Percentiles rank a stretch among this genome's conserved stretches.
Conservation (phyloP, 2,797 vertebrate genomes). For the Melanotaenia boesemani region DNA sequence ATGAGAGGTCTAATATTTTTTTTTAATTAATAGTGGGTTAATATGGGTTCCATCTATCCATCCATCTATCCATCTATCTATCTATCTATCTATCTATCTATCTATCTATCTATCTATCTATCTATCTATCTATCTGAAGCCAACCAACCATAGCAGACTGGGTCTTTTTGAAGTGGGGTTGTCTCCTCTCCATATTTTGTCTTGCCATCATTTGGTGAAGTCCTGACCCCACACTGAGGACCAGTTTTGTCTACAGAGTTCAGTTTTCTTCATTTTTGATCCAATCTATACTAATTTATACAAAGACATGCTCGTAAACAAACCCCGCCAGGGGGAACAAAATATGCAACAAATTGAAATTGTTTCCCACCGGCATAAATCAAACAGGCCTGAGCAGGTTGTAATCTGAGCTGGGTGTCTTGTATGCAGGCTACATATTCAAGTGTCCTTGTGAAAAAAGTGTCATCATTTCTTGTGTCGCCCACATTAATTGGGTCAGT, state of each 20-base stretch:
- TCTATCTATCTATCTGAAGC: too few species aligned
- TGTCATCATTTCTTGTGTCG: slow-evolving; percentile 76
- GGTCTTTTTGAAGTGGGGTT: too few species aligned
- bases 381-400: slow-evolving; percentile 44
- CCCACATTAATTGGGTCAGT: slow-evolving; percentile 79
- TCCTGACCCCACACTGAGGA: slow-evolving; percentile 1
- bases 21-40: too few species aligned
- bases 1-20: too few species aligned
- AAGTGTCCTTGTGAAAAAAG: slow-evolving; percentile 70
- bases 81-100: slow-evolving; percentile 33
- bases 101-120: slow-evolving; percentile 26
- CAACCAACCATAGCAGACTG: too few species aligned
- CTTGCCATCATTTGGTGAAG: not conserved
- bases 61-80: slow-evolving; percentile 65
- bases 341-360: slow-evolving; percentile 55
- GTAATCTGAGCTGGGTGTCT: slow-evolving; percentile 54
- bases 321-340: slow-evolving; percentile 29
- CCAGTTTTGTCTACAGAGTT: slow-evolving; percentile 8
- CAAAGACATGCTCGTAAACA: slow-evolving; percentile 50
- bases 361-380: slow-evolving; percentile 61
- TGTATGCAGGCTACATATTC: slow-evolving; percentile 53
- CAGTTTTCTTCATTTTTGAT: slow-evolving; percentile 34
- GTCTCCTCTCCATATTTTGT: too few species aligned
- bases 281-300: slow-evolving; percentile 51
- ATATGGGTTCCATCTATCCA: too few species aligned